A percentile compares a stretch with the other conserved stretches of the same genome.
phyloP scores from a whole-genome alignment of 2,113 vertebrate species.

The Melanostigma gelatinosum region DNA sequence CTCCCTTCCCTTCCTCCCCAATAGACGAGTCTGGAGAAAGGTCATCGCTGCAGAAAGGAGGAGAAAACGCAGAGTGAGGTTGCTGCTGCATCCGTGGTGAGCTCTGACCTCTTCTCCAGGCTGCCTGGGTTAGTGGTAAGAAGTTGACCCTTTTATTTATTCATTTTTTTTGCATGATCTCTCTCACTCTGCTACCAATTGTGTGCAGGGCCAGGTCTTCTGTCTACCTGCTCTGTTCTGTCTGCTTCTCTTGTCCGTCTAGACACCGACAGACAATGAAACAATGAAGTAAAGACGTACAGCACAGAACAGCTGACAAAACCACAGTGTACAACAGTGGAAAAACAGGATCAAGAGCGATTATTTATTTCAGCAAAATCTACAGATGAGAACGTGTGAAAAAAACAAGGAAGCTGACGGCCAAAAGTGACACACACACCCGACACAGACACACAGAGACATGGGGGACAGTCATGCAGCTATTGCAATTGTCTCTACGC shows the following conservation, averaged over 20 bases:
- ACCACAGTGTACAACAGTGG: slow-evolving; percentile 45
- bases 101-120: slow-evolving; percentile 82
- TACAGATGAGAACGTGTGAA: slow-evolving; percentile 57
- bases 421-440: slow-evolving; percentile 64
- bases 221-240: slow-evolving; percentile 67
- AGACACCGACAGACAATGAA: slow-evolving; percentile 67
- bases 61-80: slow-evolving; percentile 87
- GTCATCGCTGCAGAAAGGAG: slow-evolving; percentile 87
- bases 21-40: slow-evolving; percentile 75
- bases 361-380: slow-evolving; percentile 56
- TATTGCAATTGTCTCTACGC: slow-evolving; percentile 44
- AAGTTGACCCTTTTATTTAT: slow-evolving; percentile 56
- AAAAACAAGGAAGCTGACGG: slow-evolving; percentile 65
- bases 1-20: slow-evolving; percentile 86
- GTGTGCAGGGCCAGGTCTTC: slow-evolving; percentile 47
- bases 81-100: slow-evolving; percentile 79
- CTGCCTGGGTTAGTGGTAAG: slow-evolving; percentile 74
- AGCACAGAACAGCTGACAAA: slow-evolving; percentile 60
- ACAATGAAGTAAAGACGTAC: slow-evolving; percentile 36
- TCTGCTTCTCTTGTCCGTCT: slow-evolving; percentile 69
- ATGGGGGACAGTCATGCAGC: slow-evolving; percentile 76
- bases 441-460: slow-evolving; percentile 65
- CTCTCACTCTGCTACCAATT: slow-evolving; percentile 58
- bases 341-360: slow-evolving; percentile 43
- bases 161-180: slow-evolving; percentile 50